These are phyloP conservation scores for Luffia ferchaultella DNA, from an alignment of 2,888 invertebrate species.

Conservation along the genomic window DNA sequence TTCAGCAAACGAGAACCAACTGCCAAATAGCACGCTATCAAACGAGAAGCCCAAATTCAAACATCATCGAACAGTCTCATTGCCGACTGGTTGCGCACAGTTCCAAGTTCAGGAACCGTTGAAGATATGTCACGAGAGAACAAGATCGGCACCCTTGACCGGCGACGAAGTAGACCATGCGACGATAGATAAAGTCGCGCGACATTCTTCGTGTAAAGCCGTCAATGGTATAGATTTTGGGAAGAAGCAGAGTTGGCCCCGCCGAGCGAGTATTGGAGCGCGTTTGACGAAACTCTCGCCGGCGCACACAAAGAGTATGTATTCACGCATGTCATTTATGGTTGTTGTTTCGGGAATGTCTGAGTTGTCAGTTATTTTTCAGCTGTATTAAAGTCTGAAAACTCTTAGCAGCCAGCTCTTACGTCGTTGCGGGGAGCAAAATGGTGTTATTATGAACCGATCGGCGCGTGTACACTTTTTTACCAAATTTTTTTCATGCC, in stretches of 20 bases:
- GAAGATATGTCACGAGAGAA: constrained; percentile 69
- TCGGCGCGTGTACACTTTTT: no score
- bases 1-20: constrained; percentile 45
- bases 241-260: constrained; percentile 40
- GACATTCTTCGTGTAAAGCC: constrained; percentile 40
- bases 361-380: no score
- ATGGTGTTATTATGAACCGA: no score
- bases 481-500: no score
- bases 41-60: constrained; percentile 25
- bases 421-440: no score
- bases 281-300: constrained; percentile 52
- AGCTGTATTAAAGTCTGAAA: no score
- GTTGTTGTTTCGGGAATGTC: not conserved
- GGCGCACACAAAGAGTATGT: constrained; percentile 59
- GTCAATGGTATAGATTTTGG: constrained; percentile 37
- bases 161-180: constrained; percentile 54
- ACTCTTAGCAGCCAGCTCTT: no score
- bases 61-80: constrained; percentile 49
- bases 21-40: constrained; percentile 56
- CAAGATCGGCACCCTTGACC: constrained; percentile 73
- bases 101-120: constrained; percentile 39
- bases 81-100: constrained; percentile 42
- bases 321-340: constrained; percentile 18
- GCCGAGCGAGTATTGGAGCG: constrained; percentile 54
- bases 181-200: constrained; percentile 33